These are phyloP conservation scores for Junonia oenone DNA, from an alignment of 2,888 invertebrate genomes.

Conservation along the genomic window DNA sequence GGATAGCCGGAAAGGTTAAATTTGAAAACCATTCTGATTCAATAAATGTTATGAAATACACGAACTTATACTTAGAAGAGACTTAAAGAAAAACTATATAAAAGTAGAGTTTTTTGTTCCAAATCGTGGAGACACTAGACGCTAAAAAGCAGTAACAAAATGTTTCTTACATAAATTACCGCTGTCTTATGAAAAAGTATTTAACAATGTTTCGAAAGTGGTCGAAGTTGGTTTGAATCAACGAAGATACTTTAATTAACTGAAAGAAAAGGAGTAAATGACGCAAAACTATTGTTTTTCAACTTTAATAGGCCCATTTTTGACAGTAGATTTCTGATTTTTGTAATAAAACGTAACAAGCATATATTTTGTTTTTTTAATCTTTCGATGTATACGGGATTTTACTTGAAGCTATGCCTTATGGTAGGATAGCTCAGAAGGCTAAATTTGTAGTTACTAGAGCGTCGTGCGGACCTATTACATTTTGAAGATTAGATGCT, in stretches of 20 bases:
- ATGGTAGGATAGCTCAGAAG: no score
- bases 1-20: neutral
- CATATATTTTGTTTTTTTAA: no score
- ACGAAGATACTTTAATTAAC: neutral
- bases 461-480: no score
- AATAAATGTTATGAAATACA: neutral
- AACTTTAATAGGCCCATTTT: no score
- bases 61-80: neutral
- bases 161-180: neutral
- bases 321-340: no score
- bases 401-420: no score
- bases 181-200: neutral
- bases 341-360: no score
- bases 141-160: neutral
- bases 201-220: neutral
- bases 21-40: neutral
- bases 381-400: no score
- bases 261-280: neutral
- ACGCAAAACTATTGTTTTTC: no score
- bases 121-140: neutral
- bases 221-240: neutral
- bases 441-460: no score
- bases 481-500: no score
- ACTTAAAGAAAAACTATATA: neutral
- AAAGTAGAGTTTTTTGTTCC: neutral